Conservation (phyloP, 2,888 invertebrate genomes). For the Elmis aenea region DNA sequence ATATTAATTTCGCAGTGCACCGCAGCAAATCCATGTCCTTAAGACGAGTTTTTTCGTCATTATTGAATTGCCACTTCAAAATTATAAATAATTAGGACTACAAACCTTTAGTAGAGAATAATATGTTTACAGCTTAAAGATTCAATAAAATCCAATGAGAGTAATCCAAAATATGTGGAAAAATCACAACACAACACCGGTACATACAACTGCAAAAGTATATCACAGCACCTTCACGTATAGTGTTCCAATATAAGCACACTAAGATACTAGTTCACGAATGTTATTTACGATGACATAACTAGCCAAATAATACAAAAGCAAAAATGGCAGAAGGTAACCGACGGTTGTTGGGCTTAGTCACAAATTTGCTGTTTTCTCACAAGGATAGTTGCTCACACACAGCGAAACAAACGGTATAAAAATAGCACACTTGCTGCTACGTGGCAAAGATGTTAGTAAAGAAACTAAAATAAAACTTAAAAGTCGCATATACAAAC, state of each 20-base stretch:
- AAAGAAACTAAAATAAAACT: conserved; percentile 29
- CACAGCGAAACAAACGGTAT: conserved; percentile 27
- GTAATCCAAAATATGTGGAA: conserved; percentile 3
- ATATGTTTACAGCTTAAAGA: too few species aligned
- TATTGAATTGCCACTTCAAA: too few species aligned
- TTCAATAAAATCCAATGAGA: conserved; percentile 1
- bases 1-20: too few species aligned
- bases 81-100: too few species aligned
- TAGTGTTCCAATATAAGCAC: too few species aligned
- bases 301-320: conserved; percentile 4
- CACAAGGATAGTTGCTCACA: conserved; percentile 12
- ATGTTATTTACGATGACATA: too few species aligned
- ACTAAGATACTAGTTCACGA: too few species aligned
- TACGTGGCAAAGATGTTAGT: conserved; percentile 31
- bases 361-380: conserved; percentile 7
- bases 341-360: conserved; percentile 10
- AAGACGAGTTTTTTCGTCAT: too few species aligned
- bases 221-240: too few species aligned
- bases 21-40: too few species aligned
- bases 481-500: conserved; percentile 31
- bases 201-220: conserved; percentile 1
- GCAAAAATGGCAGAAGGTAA: conserved; percentile 15
- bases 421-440: conserved; percentile 30
- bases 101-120: too few species aligned
- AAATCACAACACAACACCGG: conserved; percentile 2